phyloP scores from a whole-genome alignment of 2,113 vertebrate species.

The Pycnonotus jocosus region DNA sequence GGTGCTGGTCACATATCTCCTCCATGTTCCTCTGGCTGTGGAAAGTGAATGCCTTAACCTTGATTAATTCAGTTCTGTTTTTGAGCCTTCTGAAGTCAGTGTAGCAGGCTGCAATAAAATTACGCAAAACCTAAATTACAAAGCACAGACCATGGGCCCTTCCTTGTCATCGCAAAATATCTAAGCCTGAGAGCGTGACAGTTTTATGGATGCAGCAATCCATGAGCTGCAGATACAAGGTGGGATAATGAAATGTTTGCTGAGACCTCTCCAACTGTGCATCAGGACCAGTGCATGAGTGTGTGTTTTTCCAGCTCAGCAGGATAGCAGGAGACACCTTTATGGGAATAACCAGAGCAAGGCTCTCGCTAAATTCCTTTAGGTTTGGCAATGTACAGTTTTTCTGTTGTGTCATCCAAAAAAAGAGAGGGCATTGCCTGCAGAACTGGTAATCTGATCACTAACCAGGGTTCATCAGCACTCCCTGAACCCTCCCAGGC shows the following conservation, averaged over 20 bases:
- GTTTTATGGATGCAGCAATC: background rate
- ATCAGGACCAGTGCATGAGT: background rate
- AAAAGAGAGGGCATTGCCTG: background rate
- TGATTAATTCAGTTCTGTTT: background rate
- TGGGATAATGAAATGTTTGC: background rate
- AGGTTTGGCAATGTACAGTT: background rate
- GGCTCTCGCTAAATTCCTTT: background rate
- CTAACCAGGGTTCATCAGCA: background rate
- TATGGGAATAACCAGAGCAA: background rate
- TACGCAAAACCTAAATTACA: background rate
- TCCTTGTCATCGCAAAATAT: background rate
- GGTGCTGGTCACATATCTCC: background rate
- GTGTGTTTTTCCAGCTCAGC: background rate
- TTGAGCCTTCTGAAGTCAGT: background rate
- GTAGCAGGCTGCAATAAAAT: background rate
- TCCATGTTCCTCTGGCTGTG: background rate
- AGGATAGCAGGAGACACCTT: background rate
- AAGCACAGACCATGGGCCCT: background rate
- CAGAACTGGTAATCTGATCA: background rate
- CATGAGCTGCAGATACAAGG: background rate
- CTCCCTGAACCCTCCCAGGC: background rate
- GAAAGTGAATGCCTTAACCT: background rate
- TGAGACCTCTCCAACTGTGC: background rate
- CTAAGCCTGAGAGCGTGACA: background rate
- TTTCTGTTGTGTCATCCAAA: background rate